phyloP scores from a whole-genome alignment of 2,888 invertebrate genomes.

The Dorcus hopei region DNA sequence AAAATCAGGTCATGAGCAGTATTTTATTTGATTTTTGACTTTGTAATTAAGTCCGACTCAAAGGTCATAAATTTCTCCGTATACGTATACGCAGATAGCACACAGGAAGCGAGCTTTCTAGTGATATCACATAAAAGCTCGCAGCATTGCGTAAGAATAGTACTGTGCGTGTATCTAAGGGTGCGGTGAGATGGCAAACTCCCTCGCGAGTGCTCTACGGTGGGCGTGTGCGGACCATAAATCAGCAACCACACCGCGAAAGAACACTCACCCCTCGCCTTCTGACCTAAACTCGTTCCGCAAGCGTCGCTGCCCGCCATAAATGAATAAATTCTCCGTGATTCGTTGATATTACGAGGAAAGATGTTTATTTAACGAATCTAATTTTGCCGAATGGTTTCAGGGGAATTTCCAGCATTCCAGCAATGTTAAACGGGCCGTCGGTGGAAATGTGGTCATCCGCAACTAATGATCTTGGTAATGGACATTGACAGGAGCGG shows the following conservation, averaged over 20 bases:
- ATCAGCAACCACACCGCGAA: conserved; percentile 45
- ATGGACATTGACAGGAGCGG: conserved; percentile 18
- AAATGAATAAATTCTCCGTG: background rate
- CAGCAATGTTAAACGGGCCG: conserved; percentile 7
- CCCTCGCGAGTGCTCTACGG: conserved; percentile 38
- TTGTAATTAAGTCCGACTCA: no score
- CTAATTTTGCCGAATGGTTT: background rate
- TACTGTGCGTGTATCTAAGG: conserved; percentile 28
- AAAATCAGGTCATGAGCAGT: no score
- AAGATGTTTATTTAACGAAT: background rate
- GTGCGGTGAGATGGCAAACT: conserved; percentile 28
- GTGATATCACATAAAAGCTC: background rate
- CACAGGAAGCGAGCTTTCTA: background rate
- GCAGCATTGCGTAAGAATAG: conserved; percentile 18
- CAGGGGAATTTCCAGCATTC: background rate
- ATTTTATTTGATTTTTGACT: no score
- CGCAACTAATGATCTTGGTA: conserved; percentile 18
- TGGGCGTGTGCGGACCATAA: conserved; percentile 46
- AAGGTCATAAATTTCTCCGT: no score
- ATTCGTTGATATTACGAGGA: background rate
- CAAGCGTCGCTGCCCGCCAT: conserved; percentile 4
- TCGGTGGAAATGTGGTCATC: conserved; percentile 14
- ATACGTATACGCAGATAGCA: background rate
- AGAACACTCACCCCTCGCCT: conserved; percentile 27
- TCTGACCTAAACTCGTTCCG: conserved; percentile 11